Evolutionary conservation across 35 echinoderm and acorn worm species (phyloP), one percentile per base, ranked within the genome.

Genomic region (Lytechinus pictus): DNA sequence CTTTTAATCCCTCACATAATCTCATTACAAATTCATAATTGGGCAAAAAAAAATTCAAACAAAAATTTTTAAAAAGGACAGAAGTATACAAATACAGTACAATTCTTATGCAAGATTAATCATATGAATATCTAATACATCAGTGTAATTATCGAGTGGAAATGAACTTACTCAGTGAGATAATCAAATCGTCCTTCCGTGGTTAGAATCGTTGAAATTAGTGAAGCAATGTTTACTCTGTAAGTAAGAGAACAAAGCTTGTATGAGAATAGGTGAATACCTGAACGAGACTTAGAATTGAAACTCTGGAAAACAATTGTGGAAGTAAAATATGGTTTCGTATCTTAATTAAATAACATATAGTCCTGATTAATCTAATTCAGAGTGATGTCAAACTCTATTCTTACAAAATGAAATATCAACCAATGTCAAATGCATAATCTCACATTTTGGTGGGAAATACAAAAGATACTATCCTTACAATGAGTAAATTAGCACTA

Each of bases 171-270:
- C 92, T 93, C 55, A 10, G 92, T 93, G 12, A 93, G 54, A 57
- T 93, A 93, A 27, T 93, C 54, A n/a, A 93, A 93, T 93, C 55
- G 16, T 57, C 92, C 92, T 93, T 93, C 92, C 24, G 92, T 57
- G 55, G 92, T 93, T 3, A 93, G 92, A 57, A 93, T 93, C 11
- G 53, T 54, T 53, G 92, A 53, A 11, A 93, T 19, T 11, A 93
- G 54, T 55, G 92, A 93, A 53, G 92, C 92, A 93, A 93, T 93
- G 28, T 93, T 93, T 53, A 93, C 92, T 57, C 92, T 93, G 92
- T 55, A 55, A 57, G 54, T 93, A 57, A 93, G 57, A 9, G n/a
- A 93, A 55, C 9, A 90, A 90, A 44, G 33, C 52, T n/a, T 14
- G 28, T 52, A 29, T 28, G 16, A 90, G n/a, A 14, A 52, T 52